Base-by-base conservation (phyloP, 1,140 invertebrate genomes). In the Drosophila lacteicornis region DNA sequence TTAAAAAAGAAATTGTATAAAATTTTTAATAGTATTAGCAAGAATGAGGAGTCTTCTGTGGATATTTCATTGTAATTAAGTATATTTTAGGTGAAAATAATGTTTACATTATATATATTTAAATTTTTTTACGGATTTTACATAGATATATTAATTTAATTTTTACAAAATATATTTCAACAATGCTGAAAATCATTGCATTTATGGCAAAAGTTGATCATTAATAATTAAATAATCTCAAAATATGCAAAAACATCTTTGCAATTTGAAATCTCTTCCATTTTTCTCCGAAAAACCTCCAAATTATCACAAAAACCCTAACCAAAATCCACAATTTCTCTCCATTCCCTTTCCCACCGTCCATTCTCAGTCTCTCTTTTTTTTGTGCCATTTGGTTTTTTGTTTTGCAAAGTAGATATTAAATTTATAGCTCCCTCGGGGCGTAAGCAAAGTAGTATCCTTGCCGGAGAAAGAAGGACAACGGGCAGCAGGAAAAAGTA, bases 351-450 rank as follows among this genome's bases (percentile, higher is more conserved):
- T 59, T 40, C 1, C 51, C 3, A 36, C 25, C 46, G 25, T 61
- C 47, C 40, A 51, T 33, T 60, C 43, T 40, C 6, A 42, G 40
- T 38, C 45, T 55, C 56, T 66, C 66, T 63, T 19, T 71, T 71
- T 80, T 82, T 80, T 78, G 62, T 85, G 60, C 51, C 62, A 66
- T 85, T 81, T 85, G 79, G 79, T 82, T 87, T 88, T 87, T 91
- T 90, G 85, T 85, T 90, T 90, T 90, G 85, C 85, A 91, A 88
- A 90, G 85, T 88, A 91, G 85, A 92, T 92, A 92, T 92, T 87
- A 92, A 92, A 92, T 92, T 92, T 92, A 92, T 92, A 87, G 91
- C 91, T 92, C 91, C 91, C 91, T 53, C 70, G 76, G 76, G 91
- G 91, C 80, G 82, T 90, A 92, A 84, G 69, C 85, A 92, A 91